phyloP scores from a whole-genome alignment of 1,140 invertebrate genomes.

The Cyclina sinensis region DNA sequence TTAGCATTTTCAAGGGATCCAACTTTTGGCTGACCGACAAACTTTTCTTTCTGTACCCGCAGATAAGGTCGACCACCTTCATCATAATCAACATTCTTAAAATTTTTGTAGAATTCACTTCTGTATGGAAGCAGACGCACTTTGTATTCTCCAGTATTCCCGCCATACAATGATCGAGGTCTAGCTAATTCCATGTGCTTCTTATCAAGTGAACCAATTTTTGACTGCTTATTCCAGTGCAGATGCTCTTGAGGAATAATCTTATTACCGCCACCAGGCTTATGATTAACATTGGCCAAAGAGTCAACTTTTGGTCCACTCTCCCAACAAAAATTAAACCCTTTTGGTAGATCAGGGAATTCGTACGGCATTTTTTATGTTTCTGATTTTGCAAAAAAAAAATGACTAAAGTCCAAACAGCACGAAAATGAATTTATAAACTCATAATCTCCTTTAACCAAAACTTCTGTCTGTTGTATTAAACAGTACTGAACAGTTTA shows the following conservation, averaged over 20 bases:
- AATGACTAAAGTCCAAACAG: no score
- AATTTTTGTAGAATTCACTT: conserved; percentile 56
- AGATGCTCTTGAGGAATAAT: conserved; percentile 67
- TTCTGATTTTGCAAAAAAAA: not conserved
- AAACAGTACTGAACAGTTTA: not conserved
- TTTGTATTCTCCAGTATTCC: conserved; percentile 39
- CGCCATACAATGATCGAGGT: conserved; percentile 25
- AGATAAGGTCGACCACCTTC: conserved; percentile 57
- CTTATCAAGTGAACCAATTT: conserved; percentile 79
- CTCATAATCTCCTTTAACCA: no score
- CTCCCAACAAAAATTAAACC: conserved; percentile 60
- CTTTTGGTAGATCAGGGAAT: conserved; percentile 48
- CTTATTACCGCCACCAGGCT: conserved; percentile 66
- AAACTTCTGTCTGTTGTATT: not conserved
- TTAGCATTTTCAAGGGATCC: conserved; percentile 96
- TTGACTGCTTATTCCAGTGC: conserved; percentile 78
- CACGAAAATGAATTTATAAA: no score
- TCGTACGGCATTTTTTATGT: conserved; percentile 26
- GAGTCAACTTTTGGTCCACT: conserved; percentile 92
- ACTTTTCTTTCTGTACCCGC: conserved; percentile 49
- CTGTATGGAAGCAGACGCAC: conserved; percentile 67
- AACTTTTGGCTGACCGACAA: conserved; percentile 78
- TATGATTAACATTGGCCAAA: conserved; percentile 93
- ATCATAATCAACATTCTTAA: conserved; percentile 65
- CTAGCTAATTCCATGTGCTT: conserved; percentile 62